Base-by-base conservation (phyloP, 1,140 invertebrate genomes). In the Glomeris maerens region DNA sequence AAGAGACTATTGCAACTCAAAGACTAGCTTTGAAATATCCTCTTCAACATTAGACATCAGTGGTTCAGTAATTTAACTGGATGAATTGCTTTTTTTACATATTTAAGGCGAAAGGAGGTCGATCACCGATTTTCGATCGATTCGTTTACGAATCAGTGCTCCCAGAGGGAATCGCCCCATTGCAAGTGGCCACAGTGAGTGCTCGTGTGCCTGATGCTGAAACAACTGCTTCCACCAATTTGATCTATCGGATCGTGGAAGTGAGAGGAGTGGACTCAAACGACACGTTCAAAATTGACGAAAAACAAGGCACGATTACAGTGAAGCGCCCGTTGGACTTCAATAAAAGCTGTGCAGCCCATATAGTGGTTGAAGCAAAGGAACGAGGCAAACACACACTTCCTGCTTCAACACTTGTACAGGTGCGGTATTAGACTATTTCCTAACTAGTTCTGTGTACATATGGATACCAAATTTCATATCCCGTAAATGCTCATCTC, bases 251-350 rank as follows among this genome's bases (percentile, higher is more conserved):
- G 3, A 27, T 50, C 17, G 41, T 21, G 3, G 25, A 29, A 4
- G 21, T n/a, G 2, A 28, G 28, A 13, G 80, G 80, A 0, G 85
- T 84, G 0, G 91, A 92, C 62, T 73, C 84, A 38, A 77, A 81
- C 52, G 87, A 91, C 60, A 80, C 83, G 0, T 93, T 93, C 62
- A 80, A 82, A 55, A 81, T 93, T 27, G 86, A 93, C 60, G 73
- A 79, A 1, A 65, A 78, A 41, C 83, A 79, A 1, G 90, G 92
- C 0, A 75, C 79, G 14, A 67, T 96, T 2, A 86, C 80, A 61
- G 70, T 96, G 7, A 79, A 84, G 49, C 86, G 88, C 59, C 71
- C 78, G 20, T 64, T 96, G 46, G 91, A 96, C 64, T 95, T 20
- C 23, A 20, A 10, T 4, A 21, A 7, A 3, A 27, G 7, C 23